Evolutionary conservation across 2,797 vertebrate species (phyloP), one percentile per base, ranked within the genome.

Genomic region (Prunella strophiata): DNA sequence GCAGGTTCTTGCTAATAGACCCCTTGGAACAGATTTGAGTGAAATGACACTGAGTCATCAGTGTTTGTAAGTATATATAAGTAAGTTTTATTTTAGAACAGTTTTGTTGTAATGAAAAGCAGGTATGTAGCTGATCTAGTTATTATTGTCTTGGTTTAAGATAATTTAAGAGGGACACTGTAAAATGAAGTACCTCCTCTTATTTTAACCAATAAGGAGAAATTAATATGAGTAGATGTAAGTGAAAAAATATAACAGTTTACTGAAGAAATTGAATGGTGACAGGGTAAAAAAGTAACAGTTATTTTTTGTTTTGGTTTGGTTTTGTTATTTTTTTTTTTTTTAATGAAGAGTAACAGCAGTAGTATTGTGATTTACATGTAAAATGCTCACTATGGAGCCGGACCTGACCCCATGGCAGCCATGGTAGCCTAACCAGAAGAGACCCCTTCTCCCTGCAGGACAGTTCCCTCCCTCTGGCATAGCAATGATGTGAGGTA

Each of bases 381-480:
- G 26, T 18, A 42, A 23, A 62, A n/a, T 42, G 18, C 13, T 81
- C 12, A 9, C 21, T 26, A 4, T 22, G 36, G 48, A 32, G 18
- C 30, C 5, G 0, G 2, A 43, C 22, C 25, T 52, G 34, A 30
- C 22, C 26, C 34, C 16, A 17, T 20, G 14, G 34, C 36, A 55
- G 18, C 26, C 15, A 11, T 17, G 16, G 25, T 26, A 52, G 5
- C 25, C 23, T 9, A 32, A 13, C 3, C 19, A 36, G 70, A 54
- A 47, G 26, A 54, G 30, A 19, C 7, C 15, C 6, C 18, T 43
- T 51, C 16, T 51, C 16, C 59, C 16, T 29, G 18, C 23, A 42
- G 6, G 18, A 55, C 16, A 19, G 10, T 55, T 30, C 3, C 7
- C 21, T 66, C 11, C 29, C 0, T 0, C 13, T 42, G 34, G 34